Evolutionary conservation across 1,140 invertebrate genomes (phyloP), one percentile per base, ranked within the genome.

Genomic region (Drosophila jambulina): DNA sequence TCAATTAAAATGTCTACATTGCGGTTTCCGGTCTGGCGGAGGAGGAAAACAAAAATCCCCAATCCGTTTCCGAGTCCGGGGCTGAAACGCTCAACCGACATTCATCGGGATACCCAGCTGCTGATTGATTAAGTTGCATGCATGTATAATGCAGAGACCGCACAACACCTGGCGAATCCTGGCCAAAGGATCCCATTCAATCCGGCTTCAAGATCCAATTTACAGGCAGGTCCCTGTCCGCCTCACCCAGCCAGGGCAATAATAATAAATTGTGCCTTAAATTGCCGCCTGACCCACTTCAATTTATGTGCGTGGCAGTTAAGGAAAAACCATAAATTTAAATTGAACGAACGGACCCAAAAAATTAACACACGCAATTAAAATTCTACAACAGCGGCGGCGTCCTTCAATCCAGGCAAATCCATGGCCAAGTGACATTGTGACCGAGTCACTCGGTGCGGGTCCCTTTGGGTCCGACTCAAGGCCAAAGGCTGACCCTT

Each of bases 301-400:
- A 88, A 87, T 87, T 87, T 87, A 82, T 87, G 56, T 53, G 27
- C 58, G 42, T 38, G 53, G 53, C 53, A 56, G 53, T 56, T 56
- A 56, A 38, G 53, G 53, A n/a, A 60, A 77, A 85, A 72, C 85
- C 87, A 88, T 88, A 88, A 88, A 88, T 88, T 71, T 54, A 54
- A 80, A 71, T 83, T 68, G 42, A 67, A 72, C 71, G 61, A 74
- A 77, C 38, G 82, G 32, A 61, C 75, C 65, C 81, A 72, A 81
- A 88, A 88, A 85, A 90, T 84, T 85, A 90, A 85, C 78, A 84
- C 70, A 79, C 81, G 63, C 85, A 88, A 88, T 90, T 88, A 90
- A 90, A 88, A 81, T 88, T 64, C 77, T 68, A 81, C 75, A 85
- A 63, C 49, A 79, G 54, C 51, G 19, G 29, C 15, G 32, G 29